A percentile compares a stretch with the other conserved stretches of the same genome.
Conservation (phyloP, 2,797 vertebrate genomes). For the Eulemur albifrons region DNA sequence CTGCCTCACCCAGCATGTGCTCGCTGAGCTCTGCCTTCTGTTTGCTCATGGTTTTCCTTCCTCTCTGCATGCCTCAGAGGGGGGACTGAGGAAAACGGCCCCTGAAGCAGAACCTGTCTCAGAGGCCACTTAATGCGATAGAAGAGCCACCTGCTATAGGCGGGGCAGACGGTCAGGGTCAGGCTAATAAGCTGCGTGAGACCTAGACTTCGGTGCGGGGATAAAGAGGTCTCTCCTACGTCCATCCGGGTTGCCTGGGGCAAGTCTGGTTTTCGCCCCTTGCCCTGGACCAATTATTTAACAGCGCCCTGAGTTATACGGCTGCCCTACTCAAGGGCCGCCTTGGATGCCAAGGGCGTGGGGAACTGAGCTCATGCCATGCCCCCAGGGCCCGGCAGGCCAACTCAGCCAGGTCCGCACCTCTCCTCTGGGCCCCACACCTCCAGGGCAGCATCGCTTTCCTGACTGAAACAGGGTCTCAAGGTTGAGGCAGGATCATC, state of each 20-base stretch:
- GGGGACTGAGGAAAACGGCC: neutral
- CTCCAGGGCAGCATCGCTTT: neutral
- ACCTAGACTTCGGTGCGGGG: neutral
- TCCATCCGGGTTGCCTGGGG: no score
- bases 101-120: rapidly evolving
- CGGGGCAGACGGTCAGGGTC: neutral
- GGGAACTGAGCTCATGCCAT: neutral
- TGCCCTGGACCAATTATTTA: no score
- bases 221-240: neutral
- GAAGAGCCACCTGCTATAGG: neutral
- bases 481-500: no score
- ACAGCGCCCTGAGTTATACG: rapidly evolving
- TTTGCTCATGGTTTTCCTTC: neutral
- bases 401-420: neutral
- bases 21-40: neutral
- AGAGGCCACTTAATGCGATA: neutral
- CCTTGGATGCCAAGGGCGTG: rapidly evolving
- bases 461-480: neutral
- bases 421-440: neutral
- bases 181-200: neutral
- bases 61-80: neutral
- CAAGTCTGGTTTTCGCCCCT: neutral
- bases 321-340: neutral
- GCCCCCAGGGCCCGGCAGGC: neutral
- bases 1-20: neutral